These are phyloP conservation scores for Lepus oiostolus DNA, from an alignment of 2,797 vertebrate genomes.

Conservation along the genomic window DNA sequence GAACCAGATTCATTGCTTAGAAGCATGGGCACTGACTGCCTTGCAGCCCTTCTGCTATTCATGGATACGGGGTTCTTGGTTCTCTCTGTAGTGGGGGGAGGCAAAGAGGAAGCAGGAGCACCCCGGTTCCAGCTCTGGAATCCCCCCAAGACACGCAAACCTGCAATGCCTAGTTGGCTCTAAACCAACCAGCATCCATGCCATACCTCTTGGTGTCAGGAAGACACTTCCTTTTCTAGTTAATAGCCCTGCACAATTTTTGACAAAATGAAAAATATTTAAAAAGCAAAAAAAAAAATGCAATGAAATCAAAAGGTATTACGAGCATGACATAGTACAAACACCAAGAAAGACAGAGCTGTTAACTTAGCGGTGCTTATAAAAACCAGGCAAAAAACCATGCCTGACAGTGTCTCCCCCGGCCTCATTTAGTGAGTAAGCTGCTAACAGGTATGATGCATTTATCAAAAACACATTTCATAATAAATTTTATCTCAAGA, in stretches of 20 bases:
- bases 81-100: not conserved
- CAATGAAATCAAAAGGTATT: too few relatives aligned
- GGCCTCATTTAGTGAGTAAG: too few relatives aligned
- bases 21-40: not conserved
- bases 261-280: not conserved
- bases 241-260: not conserved
- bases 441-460: too few relatives aligned
- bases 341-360: too few relatives aligned
- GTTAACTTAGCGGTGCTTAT: too few relatives aligned
- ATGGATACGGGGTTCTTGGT: not conserved
- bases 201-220: not conserved
- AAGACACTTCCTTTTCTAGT: slow-evolving; percentile 27
- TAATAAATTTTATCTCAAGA: too few relatives aligned
- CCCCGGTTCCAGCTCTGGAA: not conserved
- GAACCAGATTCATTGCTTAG: not conserved
- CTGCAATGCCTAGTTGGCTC: not conserved
- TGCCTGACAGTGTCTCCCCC: too few relatives aligned
- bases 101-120: not conserved
- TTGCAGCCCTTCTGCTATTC: not conserved
- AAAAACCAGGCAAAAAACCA: too few relatives aligned
- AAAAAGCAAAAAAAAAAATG: too few relatives aligned
- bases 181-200: not conserved
- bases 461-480: too few relatives aligned
- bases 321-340: too few relatives aligned
- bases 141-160: not conserved